phyloP scores from a whole-genome alignment of 2,888 invertebrate species.

The Pyrochroa serraticornis region DNA sequence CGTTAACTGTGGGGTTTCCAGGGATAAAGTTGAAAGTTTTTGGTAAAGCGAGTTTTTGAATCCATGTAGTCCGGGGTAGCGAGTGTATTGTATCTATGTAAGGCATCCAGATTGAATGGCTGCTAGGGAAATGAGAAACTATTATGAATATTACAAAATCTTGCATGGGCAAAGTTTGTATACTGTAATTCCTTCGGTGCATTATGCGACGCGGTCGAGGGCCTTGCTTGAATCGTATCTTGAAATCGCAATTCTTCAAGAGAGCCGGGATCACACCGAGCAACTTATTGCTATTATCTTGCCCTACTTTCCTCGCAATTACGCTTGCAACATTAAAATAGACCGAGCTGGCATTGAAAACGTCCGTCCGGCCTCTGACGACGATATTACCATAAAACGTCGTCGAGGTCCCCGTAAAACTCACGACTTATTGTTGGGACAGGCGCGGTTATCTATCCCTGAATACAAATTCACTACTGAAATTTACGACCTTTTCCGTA shows the following conservation, averaged over 20 bases:
- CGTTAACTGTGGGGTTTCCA: conserved; percentile 8
- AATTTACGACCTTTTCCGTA: conserved; percentile 37
- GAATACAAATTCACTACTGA: conserved; percentile 36
- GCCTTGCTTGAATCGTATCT: conserved; percentile 52
- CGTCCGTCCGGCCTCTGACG: conserved; percentile 14
- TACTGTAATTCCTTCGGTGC: conserved; percentile 53
- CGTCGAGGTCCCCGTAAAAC: conserved; percentile 29
- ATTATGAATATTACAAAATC: conserved; percentile 53
- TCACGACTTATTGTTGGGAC: conserved; percentile 29
- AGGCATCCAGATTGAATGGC: conserved; percentile 42
- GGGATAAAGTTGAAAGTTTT: conserved; percentile 23
- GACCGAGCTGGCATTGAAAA: conserved; percentile 20
- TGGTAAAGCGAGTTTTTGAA: conserved; percentile 11
- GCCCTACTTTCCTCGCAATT: conserved; percentile 35
- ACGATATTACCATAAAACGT: conserved; percentile 26
- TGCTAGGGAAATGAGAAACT: conserved; percentile 49
- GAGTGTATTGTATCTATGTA: conserved; percentile 19
- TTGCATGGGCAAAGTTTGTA: conserved; percentile 44
- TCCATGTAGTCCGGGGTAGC: background rate
- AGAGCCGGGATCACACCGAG: conserved; percentile 37
- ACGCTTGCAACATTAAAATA: conserved; percentile 11
- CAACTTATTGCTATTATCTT: conserved; percentile 38
- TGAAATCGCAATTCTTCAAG: conserved; percentile 47
- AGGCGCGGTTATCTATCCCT: conserved; percentile 27
- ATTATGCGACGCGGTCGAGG: conserved; percentile 47